Evolutionary conservation across 2,888 invertebrate species (phyloP), one percentile per base, ranked within the genome.

Genomic region (Chloroclysta siterata): DNA sequence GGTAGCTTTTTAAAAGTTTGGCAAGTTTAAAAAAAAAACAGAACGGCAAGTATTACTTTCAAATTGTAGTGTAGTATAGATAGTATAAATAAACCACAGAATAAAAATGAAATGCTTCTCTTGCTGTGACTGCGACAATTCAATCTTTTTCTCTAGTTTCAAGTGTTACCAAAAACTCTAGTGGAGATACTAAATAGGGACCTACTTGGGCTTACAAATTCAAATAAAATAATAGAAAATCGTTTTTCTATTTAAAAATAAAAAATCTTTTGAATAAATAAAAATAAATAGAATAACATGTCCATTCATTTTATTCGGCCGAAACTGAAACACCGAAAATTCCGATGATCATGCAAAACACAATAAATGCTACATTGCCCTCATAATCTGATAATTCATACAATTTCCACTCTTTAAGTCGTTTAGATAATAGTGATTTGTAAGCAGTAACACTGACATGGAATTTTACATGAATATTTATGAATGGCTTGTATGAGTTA

Each of bases 331-430:
- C 60, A 53, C 54, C 50, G 36, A 57, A 69, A 74, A 76, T 79
- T 75, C 77, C 66, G 58, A 65, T 72, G 68, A 78, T 75, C 69
- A 66, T 65, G 72, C 72, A 70, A 72, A 71, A 70, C 60, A 72
- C 52, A 58, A 58, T 53, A 63, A 61, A 63, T 75, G 73, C 8
- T 17, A 74, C 74, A 76, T 77, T 72, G 73, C 73, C 73, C 63
- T 61, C 71, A 74, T 84, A 85, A 85, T 84, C 77, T 74, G 84
- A 83, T 85, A 85, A 85, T 83, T 75, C 74, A 66, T 81, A 81
- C 83, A 85, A 85, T 83, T 84, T 82, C 73, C 75, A 71, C 71
- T 72, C 72, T 72, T 76, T 73, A 75, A 59, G 62, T 70, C 72
- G 70, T 75, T 75, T 70, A 42, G 66, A 59, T 68, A 60, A 63